Evolutionary conservation across 92 coral and sea anemone genomes (phyloP).

Genomic region (Chrysogorgia sp.): DNA sequence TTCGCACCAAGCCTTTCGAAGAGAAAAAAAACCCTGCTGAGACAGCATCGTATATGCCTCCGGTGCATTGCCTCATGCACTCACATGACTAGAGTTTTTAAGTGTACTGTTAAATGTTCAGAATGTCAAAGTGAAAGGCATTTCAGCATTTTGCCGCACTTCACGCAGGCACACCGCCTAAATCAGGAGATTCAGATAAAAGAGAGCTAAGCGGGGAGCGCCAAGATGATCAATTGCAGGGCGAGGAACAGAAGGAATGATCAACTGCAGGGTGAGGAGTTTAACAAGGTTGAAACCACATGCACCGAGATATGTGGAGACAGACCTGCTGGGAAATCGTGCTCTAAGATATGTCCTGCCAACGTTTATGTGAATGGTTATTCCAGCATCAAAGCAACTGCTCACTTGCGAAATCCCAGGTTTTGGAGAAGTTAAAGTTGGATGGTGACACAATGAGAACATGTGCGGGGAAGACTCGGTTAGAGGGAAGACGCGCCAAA

Average conservation of each 20-base stretch:
- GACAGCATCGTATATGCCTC: neutral
- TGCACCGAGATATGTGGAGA: slow-evolving; percentile 4
- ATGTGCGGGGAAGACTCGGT: neutral
- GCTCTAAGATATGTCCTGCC: slow-evolving; percentile 19
- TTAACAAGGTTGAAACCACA: neutral
- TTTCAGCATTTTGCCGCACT: neutral
- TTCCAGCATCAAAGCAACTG: slow-evolving; percentile 16
- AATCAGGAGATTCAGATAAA: neutral
- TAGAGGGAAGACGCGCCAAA: slow-evolving; percentile 5
- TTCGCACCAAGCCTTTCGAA: neutral
- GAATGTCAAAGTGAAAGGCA: neutral
- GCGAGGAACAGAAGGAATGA: neutral
- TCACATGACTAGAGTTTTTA: neutral
- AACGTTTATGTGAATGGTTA: neutral
- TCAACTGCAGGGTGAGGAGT: neutral
- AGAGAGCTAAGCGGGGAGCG: neutral
- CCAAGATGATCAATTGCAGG: neutral
- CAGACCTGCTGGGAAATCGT: slow-evolving; percentile 10
- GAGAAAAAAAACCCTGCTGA: neutral
- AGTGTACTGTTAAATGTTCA: neutral
- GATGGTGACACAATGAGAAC: neutral
- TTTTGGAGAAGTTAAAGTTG: neutral
- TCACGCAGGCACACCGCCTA: neutral
- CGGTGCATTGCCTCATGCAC: neutral
- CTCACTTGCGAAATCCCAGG: slow-evolving; percentile 10